These are phyloP conservation scores for Stenopsyche tienmushanensis DNA, from an alignment of 1,140 invertebrate species.

Conservation along the genomic window DNA sequence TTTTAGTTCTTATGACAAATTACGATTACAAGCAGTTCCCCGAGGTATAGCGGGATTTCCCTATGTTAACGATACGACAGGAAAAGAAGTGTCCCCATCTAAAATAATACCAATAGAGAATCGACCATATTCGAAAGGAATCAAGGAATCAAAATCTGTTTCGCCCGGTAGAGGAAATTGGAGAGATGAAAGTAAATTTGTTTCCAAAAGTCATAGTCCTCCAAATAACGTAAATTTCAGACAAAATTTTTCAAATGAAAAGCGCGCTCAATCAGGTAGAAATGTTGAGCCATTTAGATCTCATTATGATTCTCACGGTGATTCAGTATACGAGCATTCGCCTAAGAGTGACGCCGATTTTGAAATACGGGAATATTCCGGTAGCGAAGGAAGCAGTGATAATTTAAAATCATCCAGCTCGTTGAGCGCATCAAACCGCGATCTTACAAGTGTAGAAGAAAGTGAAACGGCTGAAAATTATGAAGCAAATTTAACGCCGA, in stretches of 20 bases:
- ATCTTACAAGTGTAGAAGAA: slow-evolving; percentile 49
- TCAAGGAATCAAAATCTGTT: slow-evolving; percentile 49
- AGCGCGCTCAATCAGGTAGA: slow-evolving; percentile 47
- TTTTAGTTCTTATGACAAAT: slow-evolving; percentile 69
- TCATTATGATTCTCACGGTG: slow-evolving; percentile 41
- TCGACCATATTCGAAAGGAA: slow-evolving; percentile 13
- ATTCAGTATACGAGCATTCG: slow-evolving; percentile 53
- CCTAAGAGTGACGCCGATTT: slow-evolving; percentile 46
- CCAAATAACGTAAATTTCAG: slow-evolving; percentile 47
- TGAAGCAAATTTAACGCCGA: slow-evolving; percentile 39
- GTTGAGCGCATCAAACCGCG: slow-evolving; percentile 46
- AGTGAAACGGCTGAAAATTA: slow-evolving; percentile 55
- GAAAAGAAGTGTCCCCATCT: slow-evolving; percentile 31
- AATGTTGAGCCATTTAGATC: slow-evolving; percentile 42
- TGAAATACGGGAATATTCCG: slow-evolving; percentile 50
- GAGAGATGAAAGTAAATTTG: slow-evolving; percentile 48
- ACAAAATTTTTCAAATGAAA: slow-evolving; percentile 48
- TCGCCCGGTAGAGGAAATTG: slow-evolving; percentile 49
- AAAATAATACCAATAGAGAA: slow-evolving; percentile 34
- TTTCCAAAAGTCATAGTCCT: slow-evolving; percentile 54
- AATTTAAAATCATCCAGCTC: slow-evolving; percentile 40
- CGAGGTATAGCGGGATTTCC: neutral
- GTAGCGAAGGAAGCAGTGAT: slow-evolving; percentile 48
- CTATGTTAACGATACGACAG: neutral
- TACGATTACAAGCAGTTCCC: slow-evolving; percentile 49